Conservation (phyloP, 2,113 vertebrate genomes). For the Cromileptes altivelis region DNA sequence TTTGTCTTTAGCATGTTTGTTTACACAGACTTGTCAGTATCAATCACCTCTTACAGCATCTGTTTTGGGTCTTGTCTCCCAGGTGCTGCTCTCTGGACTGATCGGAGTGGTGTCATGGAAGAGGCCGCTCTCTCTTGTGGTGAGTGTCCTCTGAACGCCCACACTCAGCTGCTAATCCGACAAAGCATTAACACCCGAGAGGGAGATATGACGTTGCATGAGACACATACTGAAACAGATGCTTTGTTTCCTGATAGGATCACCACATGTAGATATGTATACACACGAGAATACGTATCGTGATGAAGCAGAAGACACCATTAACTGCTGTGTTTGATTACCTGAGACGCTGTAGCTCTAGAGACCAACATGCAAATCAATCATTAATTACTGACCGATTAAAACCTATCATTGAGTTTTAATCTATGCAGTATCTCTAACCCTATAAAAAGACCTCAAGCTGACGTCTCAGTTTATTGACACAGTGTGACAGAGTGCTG, state of each 20-base stretch:
- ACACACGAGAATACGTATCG: neutral
- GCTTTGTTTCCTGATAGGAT: slow-evolving; percentile 1
- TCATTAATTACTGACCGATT: neutral
- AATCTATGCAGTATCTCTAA: neutral
- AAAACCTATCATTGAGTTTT: neutral
- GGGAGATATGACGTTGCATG: neutral
- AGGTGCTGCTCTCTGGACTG: slow-evolving; percentile 97
- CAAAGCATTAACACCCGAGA: slow-evolving; percentile 40
- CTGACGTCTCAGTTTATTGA: neutral
- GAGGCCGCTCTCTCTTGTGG: slow-evolving; percentile 97
- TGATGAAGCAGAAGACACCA: neutral
- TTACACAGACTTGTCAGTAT: slow-evolving; percentile 25
- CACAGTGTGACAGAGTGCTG: slow-evolving; percentile 15
- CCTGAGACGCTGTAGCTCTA: neutral
- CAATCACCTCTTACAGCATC: slow-evolving; percentile 33
- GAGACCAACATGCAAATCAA: neutral
- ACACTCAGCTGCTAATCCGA: slow-evolving; percentile 39
- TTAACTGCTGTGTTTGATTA: neutral
- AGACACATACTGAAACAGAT: slow-evolving; percentile 11
- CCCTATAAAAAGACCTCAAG: neutral
- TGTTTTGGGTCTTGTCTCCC: slow-evolving; percentile 58
- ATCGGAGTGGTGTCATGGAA: slow-evolving; percentile 99
- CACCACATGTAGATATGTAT: neutral
- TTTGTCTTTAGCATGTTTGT: neutral
- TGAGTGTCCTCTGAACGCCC: slow-evolving; percentile 82